Base-by-base conservation (phyloP, 2,888 invertebrate genomes). In the Artemia sinica region DNA sequence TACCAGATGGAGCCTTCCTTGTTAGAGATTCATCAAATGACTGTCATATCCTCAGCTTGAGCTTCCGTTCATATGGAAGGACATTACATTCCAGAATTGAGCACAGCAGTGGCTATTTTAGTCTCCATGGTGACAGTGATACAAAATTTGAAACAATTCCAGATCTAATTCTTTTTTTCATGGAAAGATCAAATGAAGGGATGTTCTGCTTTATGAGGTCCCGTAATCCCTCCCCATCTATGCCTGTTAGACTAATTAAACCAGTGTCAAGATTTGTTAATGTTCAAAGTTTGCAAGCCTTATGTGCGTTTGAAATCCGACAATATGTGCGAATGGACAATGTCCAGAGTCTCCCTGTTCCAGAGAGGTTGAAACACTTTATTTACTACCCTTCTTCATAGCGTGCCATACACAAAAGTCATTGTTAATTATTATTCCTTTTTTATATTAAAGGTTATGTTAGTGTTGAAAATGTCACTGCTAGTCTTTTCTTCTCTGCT, bases 1-100 rank as follows among this genome's bases (percentile, higher is more conserved):
- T 85, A 75, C 84, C 86, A 9, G 87, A 88, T 74, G 89, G 89
- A 51, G 83, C 87, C 13, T 89, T 89, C 78, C 78, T 89, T 71
- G 85, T 89, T 8, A 80, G 88, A n/a, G 88, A 89, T 76, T 87
- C 87, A 5, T 85, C 86, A 28, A 85, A 86, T 69, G 82, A 83
- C 73, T 81, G 82, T 71, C 84, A 86, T 75, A 81, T 88, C 72
- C 82, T 88, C 72, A 86, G 86, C 50, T 78, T 89, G 68, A 87
- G 86, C 75, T 88, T 89, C 77, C 83, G 87, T 5, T 79, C 79
- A 4, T 78, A 83, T 70, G 85, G 85, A 41, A 82, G 82, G 73
- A 86, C 87, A 1, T 79, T 87, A 69, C 89, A 89, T 75, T 85
- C 87, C 69, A 82, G 88, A 51, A 85, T 89, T 73, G 86, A 88